Evolutionary conservation across 2,888 invertebrate genomes (phyloP).

Genomic region (Papilio protenor): DNA sequence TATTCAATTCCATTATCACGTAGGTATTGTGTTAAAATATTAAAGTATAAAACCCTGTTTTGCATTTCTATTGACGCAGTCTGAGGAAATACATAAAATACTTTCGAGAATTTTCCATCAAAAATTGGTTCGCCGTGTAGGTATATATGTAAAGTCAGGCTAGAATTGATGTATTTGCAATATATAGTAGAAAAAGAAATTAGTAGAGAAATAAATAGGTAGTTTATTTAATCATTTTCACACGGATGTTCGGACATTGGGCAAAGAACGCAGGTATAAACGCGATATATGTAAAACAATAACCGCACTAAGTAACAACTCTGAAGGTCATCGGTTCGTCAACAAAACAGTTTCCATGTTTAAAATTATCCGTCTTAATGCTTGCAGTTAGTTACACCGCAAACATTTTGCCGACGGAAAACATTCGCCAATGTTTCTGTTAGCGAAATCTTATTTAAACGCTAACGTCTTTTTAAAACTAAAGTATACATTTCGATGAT

Average conservation of each 20-base stretch:
- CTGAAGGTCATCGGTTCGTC: slow-evolving; percentile 34
- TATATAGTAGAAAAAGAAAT: neutral
- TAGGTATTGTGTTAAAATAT: slow-evolving; percentile 34
- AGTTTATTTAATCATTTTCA: neutral
- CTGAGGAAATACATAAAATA: neutral
- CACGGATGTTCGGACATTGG: neutral
- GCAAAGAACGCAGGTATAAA: slow-evolving; percentile 19
- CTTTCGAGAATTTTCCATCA: slow-evolving; percentile 13
- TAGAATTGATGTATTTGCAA: neutral
- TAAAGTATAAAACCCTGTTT: slow-evolving; percentile 18
- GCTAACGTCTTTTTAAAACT: neutral
- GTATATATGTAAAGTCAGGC: too few relatives aligned
- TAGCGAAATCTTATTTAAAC: slow-evolving; percentile 10
- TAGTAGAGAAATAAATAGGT: too few relatives aligned
- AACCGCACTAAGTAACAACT: slow-evolving; percentile 37
- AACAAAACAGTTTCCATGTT: slow-evolving; percentile 36
- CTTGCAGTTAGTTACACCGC: slow-evolving; percentile 24
- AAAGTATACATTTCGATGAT: neutral
- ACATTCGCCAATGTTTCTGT: slow-evolving; percentile 13
- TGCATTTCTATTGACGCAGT: slow-evolving; percentile 30
- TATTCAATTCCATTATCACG: slow-evolving; percentile 30
- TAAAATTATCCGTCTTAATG: slow-evolving; percentile 34
- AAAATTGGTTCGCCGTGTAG: neutral
- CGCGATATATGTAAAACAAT: slow-evolving; percentile 37
- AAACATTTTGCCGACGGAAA: slow-evolving; percentile 33